Base-by-base conservation (phyloP, 2,888 invertebrate species). In the Adelphocoris suturalis region DNA sequence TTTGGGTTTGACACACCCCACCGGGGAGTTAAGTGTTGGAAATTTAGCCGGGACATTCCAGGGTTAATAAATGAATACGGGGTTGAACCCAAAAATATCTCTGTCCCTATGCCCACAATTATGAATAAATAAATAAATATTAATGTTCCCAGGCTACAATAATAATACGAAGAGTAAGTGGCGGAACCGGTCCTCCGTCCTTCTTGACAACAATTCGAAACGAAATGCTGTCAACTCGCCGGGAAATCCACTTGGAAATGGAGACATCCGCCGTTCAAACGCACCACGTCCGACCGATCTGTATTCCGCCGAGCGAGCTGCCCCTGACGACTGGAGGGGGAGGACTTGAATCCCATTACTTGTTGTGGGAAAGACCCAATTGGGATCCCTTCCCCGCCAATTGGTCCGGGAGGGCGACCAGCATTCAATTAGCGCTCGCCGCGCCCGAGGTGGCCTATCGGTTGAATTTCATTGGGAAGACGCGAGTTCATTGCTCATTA, bases 281-380 rank as follows among this genome's bases (percentile, higher is more conserved):
- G n/a, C 52, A 16, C 75, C n/a, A 12, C n/a, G 19, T 27, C 9
- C 76, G 37, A 19, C n/a, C 78, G 78, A 47, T 78, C 78, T 78
- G 78, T 78, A 78, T 78, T 78, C 78, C 28, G 47, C 76, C 28
- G 27, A 46, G 28, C 47, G n/a, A 78, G 12, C 78, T 27, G 75
- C 75, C 75, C 52, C 52, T 23, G 19, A 19, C 9, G 52, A 19
- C 28, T 75, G 14, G 48, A 61, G 5, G n/a, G 37, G 28, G 27
- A 23, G 85, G 57, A 57, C 85, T 85, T 57, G 85, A 85, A 85
- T 85, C 55, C 85, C 85, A 85, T 85, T 85, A 61, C 85, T 85
- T 85, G 85, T 61, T 48, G 80, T 48, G 82, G 85, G 11, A 57
- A 57, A 57, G 57, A 37, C 61, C 37, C 85, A 55, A 78, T 78